Evolutionary conservation across 92 coral and sea anemone species (phyloP), one percentile per base, ranked within the genome.

Genomic region (Bergia puertoricense): DNA sequence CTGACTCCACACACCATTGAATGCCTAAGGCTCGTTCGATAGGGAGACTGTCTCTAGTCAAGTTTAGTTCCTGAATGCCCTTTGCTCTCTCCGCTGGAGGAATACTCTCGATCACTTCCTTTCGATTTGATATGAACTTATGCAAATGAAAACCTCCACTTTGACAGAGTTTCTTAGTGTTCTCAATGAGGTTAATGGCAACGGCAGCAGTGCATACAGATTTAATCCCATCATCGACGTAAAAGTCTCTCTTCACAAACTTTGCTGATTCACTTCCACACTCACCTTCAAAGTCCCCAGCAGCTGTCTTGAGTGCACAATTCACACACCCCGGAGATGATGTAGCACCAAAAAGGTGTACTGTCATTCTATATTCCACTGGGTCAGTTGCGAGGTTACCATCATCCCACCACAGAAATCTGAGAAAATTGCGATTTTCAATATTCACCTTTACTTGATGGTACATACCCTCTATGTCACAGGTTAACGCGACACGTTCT

Each of bases 1-100:
- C 88, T 10, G 88, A 72, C 80, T 85, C 88, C 13, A 85, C 66
- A 15, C 88, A 72, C 88, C 88, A 85, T 43, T 85, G 88, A 13
- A 85, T 59, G 46, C 88, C 80, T 8, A 85, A 43, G 80, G 88
- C 88, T n/a, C 88, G 79, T 43, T 85, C 88, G 37, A 85, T 59
- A n/a, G 74, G 74, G 74, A 69, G 74, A 23, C 38, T 69, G 40
- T 69, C 74, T 23, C 10, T 69, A 23, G 36, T 69, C 38, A 69
- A 23, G 74, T 69, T 42, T 23, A 57, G 76, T 44, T 51, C 66
- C 88, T 85, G 77, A 39, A 42, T 85, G 50, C 56, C 30, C 30
- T 30, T 30, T 30, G 30, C 30, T 30, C 30, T 30, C 30, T 30
- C 30, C 30, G 0, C 30, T 30, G 30, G 30, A 30, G 30, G 30